Evolutionary conservation across 2,797 vertebrate species (phyloP), one percentile per base, ranked within the genome.

Genomic region (Euphonia xanthogaster): DNA sequence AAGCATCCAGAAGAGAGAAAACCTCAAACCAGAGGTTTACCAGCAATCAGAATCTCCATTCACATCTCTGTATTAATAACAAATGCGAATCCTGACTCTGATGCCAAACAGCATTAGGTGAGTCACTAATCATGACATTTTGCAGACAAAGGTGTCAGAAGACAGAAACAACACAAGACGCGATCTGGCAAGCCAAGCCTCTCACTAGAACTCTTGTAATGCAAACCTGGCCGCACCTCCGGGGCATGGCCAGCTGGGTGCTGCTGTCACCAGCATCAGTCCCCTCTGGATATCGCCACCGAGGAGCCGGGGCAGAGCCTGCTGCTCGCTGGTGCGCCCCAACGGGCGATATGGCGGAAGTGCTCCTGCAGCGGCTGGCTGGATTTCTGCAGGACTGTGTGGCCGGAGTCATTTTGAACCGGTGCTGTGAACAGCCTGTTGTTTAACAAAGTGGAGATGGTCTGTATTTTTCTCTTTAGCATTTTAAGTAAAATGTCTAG

Each of bases 261-360:
- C n/a, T 30, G 45, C 51, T 75, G 30, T 31, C 19, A 28, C 5
- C 27, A 78, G 17, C 55, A 20, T 31, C 28, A 2, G 12, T 37
- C 25, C 12, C 47, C 40, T 10, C 1, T 30, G 24, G 30, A 35
- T 16, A 5, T 2, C 0, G 0, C 27, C 67, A 14, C 6, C 35
- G 7, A 50, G 28, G n/a, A 31, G 39, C 30, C 0, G 2, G 35
- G 44, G 33, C n/a, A 73, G 23, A 76, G 6, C 11, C 30, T 16
- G 27, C n/a, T 2, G 5, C 71, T 31, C 70, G 7, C 54, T 48
- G 67, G 19, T 30, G 21, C 44, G 20, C 51, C 2, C 0, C 27
- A 12, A 2, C 2, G 9, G 33, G 30, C 2, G 0, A 0, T 5
- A 1, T 1, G 13, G 5, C 57, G 27, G 25, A 31, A 45, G 13